Base-by-base conservation (phyloP, 2,888 invertebrate genomes). In the Xylota sylvarum region DNA sequence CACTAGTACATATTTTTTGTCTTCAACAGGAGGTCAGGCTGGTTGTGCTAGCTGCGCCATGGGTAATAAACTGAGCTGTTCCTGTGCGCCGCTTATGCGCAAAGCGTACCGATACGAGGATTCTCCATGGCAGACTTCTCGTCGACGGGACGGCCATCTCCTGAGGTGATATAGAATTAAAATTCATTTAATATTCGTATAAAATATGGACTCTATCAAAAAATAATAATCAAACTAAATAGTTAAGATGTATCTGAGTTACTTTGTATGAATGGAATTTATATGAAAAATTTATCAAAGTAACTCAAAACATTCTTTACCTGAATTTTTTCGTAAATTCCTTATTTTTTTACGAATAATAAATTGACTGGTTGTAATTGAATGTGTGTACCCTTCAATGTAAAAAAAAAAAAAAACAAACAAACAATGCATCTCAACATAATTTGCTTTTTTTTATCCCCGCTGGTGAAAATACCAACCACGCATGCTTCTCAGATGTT, bases 61-160 rank as follows among this genome's bases (percentile, higher is more conserved):
- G 98, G 98, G 98, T 94, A 98, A 98, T 95, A 98, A 98, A 94
- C 94, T 98, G 93, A 97, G 97, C 93, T 98, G 98, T 94, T 97
- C 98, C 91, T 98, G 98, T 94, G 98, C 98, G 91, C 98, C 98
- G 91, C 95, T 98, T 92, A 96, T 98, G 94, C 96, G 98, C 94
- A 98, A 98, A 94, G 97, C 97, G 92, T 98, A 98, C 94, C 96
- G 98, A 92, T 97, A 98, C 94, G 98, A 97, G 93, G 97, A 98
- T 93, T 97, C 98, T 92, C 98, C 98, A 93, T 98, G 97, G 97
- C 97, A 97, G 93, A 96, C 96, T 92, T 96, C 96, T 88, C 94
- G 96, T 89, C 95, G 97, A 90, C 94, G 96, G 89, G 97, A 97
- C 93, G 97, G 97, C 90, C 97, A 97, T 93, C 95, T 98, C 91